Conservation (phyloP, 2,888 invertebrate species). For the Cinara cedri region DNA sequence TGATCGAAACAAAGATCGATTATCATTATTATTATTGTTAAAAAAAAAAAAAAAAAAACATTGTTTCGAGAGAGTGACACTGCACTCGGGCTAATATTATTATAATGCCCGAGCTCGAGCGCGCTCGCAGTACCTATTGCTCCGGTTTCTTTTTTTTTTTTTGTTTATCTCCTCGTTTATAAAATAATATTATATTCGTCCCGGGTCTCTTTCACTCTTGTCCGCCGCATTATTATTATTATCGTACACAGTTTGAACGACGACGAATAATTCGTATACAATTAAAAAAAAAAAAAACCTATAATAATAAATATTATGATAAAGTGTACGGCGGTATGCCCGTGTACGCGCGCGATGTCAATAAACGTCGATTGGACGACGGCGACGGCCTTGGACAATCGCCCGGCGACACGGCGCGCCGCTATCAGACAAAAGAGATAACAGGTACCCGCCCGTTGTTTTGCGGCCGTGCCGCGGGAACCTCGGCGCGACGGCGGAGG, state of each 20-base stretch:
- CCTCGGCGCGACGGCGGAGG: conserved; percentile 17
- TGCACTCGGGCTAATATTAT: conserved; percentile 13
- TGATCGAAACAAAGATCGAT: conserved; percentile 56
- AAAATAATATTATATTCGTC: too few species aligned
- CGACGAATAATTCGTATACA: too few species aligned
- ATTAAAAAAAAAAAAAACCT: too few species aligned
- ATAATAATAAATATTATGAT: neutral
- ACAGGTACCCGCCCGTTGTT: too few species aligned
- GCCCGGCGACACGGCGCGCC: conserved; percentile 37
- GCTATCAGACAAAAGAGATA: conserved; percentile 19
- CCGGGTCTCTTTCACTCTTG: neutral
- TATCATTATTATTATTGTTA: conserved; percentile 48
- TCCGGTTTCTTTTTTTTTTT: conserved; percentile 37
- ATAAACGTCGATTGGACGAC: conserved; percentile 13
- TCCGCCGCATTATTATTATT: neutral
- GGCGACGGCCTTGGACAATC: conserved; percentile 34
- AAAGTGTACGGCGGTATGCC: too few species aligned
- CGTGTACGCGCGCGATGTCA: neutral
- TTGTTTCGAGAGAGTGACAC: conserved; percentile 50
- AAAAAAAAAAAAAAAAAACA: too few species aligned
- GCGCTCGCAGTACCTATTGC: conserved; percentile 10
- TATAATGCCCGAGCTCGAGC: neutral
- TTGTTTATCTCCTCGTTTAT: conserved; percentile 15
- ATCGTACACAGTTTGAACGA: too few species aligned
- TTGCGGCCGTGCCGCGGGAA: neutral